Conservation (phyloP, 30 jellyfish, hydroid and myxozoan genomes). For the Hydra vulgaris region DNA sequence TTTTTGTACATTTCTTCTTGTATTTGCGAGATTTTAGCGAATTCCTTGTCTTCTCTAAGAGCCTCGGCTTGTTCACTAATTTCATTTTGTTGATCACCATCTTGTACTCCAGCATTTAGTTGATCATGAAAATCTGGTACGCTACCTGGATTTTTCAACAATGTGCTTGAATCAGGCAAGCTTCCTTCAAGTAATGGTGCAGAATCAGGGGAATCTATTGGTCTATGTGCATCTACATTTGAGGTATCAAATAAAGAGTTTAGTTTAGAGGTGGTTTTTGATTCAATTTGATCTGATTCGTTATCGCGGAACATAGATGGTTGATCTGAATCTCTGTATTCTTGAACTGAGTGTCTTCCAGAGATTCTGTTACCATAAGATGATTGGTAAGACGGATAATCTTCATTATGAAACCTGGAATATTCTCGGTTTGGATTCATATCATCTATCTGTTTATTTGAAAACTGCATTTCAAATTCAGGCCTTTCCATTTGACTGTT, state of each 20-base stretch:
- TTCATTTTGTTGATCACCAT: constrained; percentile 56
- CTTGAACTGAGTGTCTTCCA: not conserved
- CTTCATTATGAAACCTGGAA: not conserved
- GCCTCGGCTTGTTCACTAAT: constrained; percentile 90
- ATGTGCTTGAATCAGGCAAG: constrained; percentile 33
- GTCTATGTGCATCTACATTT: not conserved
- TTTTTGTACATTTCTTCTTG: constrained; percentile 67
- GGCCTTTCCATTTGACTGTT: not conserved
- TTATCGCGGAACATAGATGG: constrained; percentile 44
- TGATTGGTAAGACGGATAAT: not conserved
- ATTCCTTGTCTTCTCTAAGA: constrained; percentile 73
- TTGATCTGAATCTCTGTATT: constrained; percentile 15
- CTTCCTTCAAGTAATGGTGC: constrained; percentile 31
- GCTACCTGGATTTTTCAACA: constrained; percentile 16
- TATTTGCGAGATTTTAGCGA: constrained; percentile 31
- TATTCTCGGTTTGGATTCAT: not conserved
- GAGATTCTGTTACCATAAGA: not conserved
- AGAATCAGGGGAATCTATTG: constrained; percentile 11
- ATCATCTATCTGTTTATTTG: not conserved
- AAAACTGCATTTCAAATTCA: not conserved
- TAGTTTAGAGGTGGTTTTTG: not conserved
- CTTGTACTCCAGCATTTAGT: too few relatives aligned
- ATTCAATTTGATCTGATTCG: constrained; percentile 4
- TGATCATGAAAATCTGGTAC: constrained; percentile 80
- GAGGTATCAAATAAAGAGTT: not conserved